Base-by-base conservation (phyloP, 2,113 vertebrate genomes). In the Pachyramphus minor region DNA sequence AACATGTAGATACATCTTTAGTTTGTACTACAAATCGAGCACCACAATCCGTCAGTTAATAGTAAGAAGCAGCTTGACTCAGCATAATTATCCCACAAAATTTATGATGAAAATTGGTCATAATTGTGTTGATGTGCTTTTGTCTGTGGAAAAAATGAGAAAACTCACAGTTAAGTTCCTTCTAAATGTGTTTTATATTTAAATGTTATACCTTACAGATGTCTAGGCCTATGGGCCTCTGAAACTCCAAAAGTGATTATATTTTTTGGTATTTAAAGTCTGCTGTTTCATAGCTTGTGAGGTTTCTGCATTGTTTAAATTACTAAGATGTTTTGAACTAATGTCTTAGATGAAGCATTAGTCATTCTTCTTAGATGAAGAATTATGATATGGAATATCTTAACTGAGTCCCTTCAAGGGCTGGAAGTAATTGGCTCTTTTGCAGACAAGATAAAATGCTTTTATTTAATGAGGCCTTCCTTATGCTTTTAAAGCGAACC, bases 261-360 rank as follows among this genome's bases (percentile, higher is more conserved):
- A 1, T 27, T 80, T 87, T 59, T 89, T 72, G 14, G 8, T 64
- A 47, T 67, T 89, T 80, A 11, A 91, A 88, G 28, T 59, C 53
- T 90, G 18, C 35, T 90, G 9, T 83, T 94, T 90, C 14, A 6
- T 82, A 63, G 66, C 47, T 89, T 89, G 27, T 55, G 67, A 67
- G 22, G 33, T 79, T 84, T 95, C 63, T 76, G 20, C 42, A 31
- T 78, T 75, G 18, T 44, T 89, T 90, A 90, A 80, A 76, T 92
- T 72, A 45, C 79, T 47, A 28, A 67, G 49, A 77, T 91, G 52
- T 89, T 96, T 94, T 93, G 62, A 90, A 72, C 80, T 92, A n/a
- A 59, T 75, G 69, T 90, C 66, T 42, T 90, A 52, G 72, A 84
- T 95, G 77, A 91, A 85, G 44, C 41, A 87, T 94, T 81, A 93